Base-by-base conservation (phyloP, 2,888 invertebrate genomes). In the Hydrotaea diabolus region DNA sequence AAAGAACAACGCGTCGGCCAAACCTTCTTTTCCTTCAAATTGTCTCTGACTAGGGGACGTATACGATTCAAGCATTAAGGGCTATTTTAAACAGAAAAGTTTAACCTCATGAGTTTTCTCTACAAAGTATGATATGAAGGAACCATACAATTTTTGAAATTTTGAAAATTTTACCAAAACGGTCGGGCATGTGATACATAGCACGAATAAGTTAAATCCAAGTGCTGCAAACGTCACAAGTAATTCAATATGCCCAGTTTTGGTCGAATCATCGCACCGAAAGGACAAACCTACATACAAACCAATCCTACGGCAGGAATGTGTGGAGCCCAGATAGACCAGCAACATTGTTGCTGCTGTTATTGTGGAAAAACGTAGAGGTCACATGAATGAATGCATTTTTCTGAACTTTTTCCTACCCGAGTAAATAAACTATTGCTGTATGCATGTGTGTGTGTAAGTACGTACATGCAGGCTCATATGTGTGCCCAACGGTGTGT, bases 301-400 rank as follows among this genome's bases (percentile, higher is more conserved):
- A 31, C 62, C 66, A 43, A 66, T 69, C 23, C 69, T 46, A 46
- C 43, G 46, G 23, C 69, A 66, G 43, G 21, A 66, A 66, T 43
- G 66, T 39, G 21, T 46, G 69, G 11, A 17, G 13, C 69, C 13
- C 69, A 46, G 69, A 69, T 69, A 46, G 19, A 39, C 69, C 43
- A 62, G 15, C 62, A 2, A 2, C 43, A 9, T 7, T 46, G 46
- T 13, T 69, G 69, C 15, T 69, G 69, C 5, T 17, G 66, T 66
- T 66, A 66, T 66, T 66, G 43, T 66, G 66, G 66, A 76, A 57
- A 39, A 72, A 64, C 31, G 76, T 74, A 82, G 36, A 79, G 79
- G 76, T 85, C 77, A 85, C 69, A 82, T 74, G 77, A 85, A 79
- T 85, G 79, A 82, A 82, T 85, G 73, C 73, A 66, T 82, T 82